phyloP scores from a whole-genome alignment of 2,888 invertebrate genomes.

The Apamea crenata region DNA sequence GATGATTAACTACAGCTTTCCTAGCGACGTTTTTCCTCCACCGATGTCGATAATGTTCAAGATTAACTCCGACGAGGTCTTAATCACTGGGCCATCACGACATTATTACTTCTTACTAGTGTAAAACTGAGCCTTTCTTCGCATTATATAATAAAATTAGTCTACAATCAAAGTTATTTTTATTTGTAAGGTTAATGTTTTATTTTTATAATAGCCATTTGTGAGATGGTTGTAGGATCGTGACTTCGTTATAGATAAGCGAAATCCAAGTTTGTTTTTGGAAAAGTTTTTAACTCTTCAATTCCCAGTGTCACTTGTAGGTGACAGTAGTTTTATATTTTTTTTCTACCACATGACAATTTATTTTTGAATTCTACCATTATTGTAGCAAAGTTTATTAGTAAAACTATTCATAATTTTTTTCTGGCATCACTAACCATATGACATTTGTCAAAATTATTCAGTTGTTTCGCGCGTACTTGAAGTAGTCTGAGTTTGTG shows the following conservation, averaged over 20 bases:
- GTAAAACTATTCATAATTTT: no score
- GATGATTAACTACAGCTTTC: not conserved
- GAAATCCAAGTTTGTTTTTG: not conserved
- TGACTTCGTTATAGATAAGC: constrained; percentile 33
- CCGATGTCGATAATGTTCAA: not conserved
- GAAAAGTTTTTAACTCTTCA: no score
- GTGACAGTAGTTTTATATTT: no score
- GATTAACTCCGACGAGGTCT: not conserved
- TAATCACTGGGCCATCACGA: not conserved
- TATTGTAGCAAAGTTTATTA: no score
- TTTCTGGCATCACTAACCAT: no score
- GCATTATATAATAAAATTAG: not conserved
- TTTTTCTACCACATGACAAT: no score
- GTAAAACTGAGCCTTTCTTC: not conserved
- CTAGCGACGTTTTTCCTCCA: not conserved
- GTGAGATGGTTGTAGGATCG: constrained; percentile 12
- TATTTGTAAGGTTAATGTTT: not conserved
- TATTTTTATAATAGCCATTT: constrained; percentile 1
- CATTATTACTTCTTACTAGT: not conserved
- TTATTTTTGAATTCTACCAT: no score
- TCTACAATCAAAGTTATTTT: not conserved
- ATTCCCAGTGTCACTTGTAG: no score
- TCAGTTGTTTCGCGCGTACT: no score
- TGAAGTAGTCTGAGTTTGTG: no score
- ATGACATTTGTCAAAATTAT: no score